Conservation (phyloP, 2,113 vertebrate species). For the Mobula hypostoma region DNA sequence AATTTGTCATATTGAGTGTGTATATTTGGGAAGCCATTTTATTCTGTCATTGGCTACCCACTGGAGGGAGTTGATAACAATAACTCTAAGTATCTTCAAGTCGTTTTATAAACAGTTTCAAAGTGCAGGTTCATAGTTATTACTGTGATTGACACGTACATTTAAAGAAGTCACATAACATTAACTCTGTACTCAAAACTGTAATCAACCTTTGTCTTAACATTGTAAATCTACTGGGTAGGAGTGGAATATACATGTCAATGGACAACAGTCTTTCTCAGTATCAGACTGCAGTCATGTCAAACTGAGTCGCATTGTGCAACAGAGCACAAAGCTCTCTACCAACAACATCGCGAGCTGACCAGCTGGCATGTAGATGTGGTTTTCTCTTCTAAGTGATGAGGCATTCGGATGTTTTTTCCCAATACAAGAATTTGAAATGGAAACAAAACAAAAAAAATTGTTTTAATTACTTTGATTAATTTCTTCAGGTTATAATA, state of each 20-base stretch:
- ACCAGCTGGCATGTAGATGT: neutral
- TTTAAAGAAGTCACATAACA: neutral
- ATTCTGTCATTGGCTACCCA: too few species aligned
- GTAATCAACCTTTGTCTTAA: neutral
- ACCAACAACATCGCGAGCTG: neutral
- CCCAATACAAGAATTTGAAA: neutral
- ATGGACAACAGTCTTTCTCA: neutral
- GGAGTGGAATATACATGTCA: neutral
- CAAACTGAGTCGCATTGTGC: neutral
- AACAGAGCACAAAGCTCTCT: neutral
- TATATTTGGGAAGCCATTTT: too few species aligned
- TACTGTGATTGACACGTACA: neutral
- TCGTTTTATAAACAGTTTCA: too few species aligned
- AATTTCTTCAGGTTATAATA: neutral
- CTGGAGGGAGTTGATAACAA: too few species aligned
- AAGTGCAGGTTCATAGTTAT: neutral
- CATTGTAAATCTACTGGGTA: neutral
- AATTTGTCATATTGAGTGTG: too few species aligned
- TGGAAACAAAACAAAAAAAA: neutral
- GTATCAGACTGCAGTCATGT: neutral
- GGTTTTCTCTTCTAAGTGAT: neutral
- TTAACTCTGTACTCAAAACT: neutral
- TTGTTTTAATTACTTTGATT: neutral
- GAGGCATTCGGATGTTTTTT: neutral
- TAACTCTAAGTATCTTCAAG: too few species aligned